These are phyloP conservation scores for Tribolium freemani DNA, from an alignment of 2,888 invertebrate genomes.

Conservation along the genomic window DNA sequence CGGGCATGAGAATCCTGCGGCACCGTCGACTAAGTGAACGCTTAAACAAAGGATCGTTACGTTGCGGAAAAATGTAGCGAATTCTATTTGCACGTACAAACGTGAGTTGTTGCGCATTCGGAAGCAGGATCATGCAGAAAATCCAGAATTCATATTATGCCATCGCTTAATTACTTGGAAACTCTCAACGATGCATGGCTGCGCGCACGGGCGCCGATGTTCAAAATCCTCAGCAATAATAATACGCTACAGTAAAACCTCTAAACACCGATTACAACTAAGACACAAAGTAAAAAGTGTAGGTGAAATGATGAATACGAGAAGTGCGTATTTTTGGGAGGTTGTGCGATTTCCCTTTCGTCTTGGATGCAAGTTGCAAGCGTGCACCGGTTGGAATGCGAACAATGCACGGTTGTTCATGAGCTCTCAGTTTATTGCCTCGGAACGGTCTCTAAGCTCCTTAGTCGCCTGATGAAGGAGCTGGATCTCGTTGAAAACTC, in stretches of 20 bases:
- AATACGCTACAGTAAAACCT: not conserved
- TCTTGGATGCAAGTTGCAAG: not conserved
- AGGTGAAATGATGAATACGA: not conserved
- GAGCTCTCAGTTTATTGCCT: not conserved
- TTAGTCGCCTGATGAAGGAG: not conserved
- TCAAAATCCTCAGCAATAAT: too few relatives aligned
- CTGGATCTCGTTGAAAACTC: not conserved
- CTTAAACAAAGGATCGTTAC: slow-evolving; percentile 48
- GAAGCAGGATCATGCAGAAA: slow-evolving; percentile 7
- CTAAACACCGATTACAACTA: too few relatives aligned
- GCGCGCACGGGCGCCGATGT: too few relatives aligned
- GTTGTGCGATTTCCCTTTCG: not conserved
- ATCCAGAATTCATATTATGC: slow-evolving; percentile 8
- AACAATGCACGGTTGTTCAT: not conserved
- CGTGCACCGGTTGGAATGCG: not conserved
- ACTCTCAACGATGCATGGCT: not conserved
- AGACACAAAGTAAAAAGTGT: too few relatives aligned
- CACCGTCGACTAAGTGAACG: slow-evolving; percentile 38
- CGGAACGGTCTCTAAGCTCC: not conserved
- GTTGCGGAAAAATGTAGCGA: slow-evolving; percentile 40
- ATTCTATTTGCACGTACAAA: slow-evolving; percentile 36
- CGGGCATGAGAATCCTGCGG: slow-evolving; percentile 49
- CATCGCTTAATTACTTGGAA: slow-evolving; percentile 15
- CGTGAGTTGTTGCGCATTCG: slow-evolving; percentile 20
- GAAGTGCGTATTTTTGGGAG: not conserved